Percentiles rank a stretch among this genome's conserved stretches.
phyloP scores from a whole-genome alignment of 1,140 invertebrate genomes.

The Trichogramma pretiosum region DNA sequence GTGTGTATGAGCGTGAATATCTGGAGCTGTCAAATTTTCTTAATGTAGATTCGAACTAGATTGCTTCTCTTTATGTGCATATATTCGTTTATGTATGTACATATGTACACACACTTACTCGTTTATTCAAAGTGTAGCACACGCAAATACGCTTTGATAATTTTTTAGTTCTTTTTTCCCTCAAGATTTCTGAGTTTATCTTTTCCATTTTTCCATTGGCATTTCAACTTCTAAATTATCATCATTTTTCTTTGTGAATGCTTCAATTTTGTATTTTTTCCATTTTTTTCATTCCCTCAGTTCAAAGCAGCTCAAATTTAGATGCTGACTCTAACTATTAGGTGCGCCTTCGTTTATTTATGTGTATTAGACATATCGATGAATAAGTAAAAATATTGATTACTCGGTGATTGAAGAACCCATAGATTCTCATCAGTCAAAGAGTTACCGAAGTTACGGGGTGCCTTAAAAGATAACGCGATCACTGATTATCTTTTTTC shows the following conservation, averaged over 20 bases:
- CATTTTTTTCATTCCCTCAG: conserved; percentile 5
- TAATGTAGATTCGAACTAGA: conserved; percentile 9
- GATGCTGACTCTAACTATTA: conserved; percentile 6
- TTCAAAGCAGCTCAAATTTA: conserved; percentile 12
- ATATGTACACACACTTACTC: conserved; percentile 1
- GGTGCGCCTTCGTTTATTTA: conserved; percentile 15
- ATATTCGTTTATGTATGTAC: neutral
- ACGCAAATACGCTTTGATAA: too few species aligned
- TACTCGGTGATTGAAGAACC: conserved; percentile 12
- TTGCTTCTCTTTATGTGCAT: conserved; percentile 2
- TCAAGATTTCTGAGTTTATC: conserved; percentile 1
- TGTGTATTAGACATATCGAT: too few species aligned
- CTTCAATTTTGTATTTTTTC: neutral
- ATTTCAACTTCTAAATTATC: too few species aligned
- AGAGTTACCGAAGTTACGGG: conserved; percentile 13
- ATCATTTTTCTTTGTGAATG: neutral
- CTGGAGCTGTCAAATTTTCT: conserved; percentile 15
- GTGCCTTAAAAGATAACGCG: conserved; percentile 17
- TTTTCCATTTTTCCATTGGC: conserved; percentile 5
- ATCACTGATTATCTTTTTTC: conserved; percentile 2
- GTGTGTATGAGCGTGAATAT: too few species aligned
- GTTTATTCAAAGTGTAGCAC: conserved; percentile 1
- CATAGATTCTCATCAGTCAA: conserved; percentile 12
- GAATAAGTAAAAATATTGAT: too few species aligned
- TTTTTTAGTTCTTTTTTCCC: conserved; percentile 2